Evolutionary conservation across 2,113 vertebrate genomes (phyloP), one percentile per base, ranked within the genome.

Genomic region (Mormyrus lacerda): DNA sequence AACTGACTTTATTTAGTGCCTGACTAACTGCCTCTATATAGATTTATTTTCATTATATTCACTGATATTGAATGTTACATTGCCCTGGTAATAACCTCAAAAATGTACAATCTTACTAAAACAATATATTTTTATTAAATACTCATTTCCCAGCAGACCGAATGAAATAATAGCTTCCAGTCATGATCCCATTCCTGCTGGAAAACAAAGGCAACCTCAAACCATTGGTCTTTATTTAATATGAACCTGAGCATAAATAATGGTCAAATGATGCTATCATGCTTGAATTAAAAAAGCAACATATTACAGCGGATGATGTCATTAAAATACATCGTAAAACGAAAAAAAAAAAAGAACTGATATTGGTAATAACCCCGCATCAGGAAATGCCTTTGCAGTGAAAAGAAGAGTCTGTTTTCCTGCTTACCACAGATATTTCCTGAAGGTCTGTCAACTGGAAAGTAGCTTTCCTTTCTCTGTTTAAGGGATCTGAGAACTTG

Each of bases 311-410:
- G 51, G 9, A 89, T 87, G 84, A 87, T 87, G 84, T 89, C 55
- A 89, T 89, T 47, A 76, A 44, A 89, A 87, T 76, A 86, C 55
- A 89, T 73, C 53, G 50, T 87, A 89, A 85, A 89, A 87, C 0
- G 21, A n/a, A 69, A 47, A 76, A 69, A 47, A 76, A 48, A 73
- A 44, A 35, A 86, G 39, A 55, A 51, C 58, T 53, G 65, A 87
- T 76, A 89, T 87, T 51, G 42, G 89, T 73, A 89, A 87, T 51
- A 87, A 73, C 10, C 45, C 85, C 27, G 50, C 84, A 48, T 87
- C 55, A 89, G 89, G 89, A 89, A 89, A 89, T 87, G 44, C 89
- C 89, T 51, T 86, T 76, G 85, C 85, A 69, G 85, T 87, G 85
- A 87, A 89, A 21, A 73, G 61, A 42, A 35, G 47, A 76, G 84